phyloP scores from a whole-genome alignment of 2,113 vertebrate genomes.

The Cyanocitta stelleri region DNA sequence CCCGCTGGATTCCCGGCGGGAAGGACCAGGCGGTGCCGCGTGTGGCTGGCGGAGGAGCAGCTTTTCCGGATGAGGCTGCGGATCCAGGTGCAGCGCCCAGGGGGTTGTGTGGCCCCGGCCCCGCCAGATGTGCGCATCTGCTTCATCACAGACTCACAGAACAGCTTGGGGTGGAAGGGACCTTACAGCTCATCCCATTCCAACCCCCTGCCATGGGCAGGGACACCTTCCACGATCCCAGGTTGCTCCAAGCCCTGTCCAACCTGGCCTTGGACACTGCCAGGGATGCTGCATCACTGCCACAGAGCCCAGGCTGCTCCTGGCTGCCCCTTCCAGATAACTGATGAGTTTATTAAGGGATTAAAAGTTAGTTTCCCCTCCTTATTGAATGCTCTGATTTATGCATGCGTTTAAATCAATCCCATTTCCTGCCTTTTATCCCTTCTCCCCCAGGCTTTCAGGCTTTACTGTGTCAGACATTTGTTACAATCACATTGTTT shows the following conservation, averaged over 20 bases:
- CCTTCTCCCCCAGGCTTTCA: neutral
- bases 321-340: neutral
- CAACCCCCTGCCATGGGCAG: neutral
- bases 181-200: neutral
- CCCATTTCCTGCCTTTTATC: constrained; percentile 17
- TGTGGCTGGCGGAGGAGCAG: fast-evolving
- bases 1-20: fast-evolving
- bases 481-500: neutral
- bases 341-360: neutral
- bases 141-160: neutral
- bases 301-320: neutral
- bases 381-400: constrained; percentile 7
- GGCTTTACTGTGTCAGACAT: neutral
- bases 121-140: neutral
- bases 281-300: neutral
- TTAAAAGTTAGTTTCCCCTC: constrained; percentile 6
- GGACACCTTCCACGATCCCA: neutral
- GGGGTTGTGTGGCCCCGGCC: neutral
- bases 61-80: fast-evolving
- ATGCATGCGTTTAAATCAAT: neutral
- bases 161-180: neutral
- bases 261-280: neutral
- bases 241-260: neutral
- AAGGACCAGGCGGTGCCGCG: neutral
- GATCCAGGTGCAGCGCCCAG: neutral